Conservation (phyloP, 2,888 invertebrate genomes). For the Dryobotodes eremita region DNA sequence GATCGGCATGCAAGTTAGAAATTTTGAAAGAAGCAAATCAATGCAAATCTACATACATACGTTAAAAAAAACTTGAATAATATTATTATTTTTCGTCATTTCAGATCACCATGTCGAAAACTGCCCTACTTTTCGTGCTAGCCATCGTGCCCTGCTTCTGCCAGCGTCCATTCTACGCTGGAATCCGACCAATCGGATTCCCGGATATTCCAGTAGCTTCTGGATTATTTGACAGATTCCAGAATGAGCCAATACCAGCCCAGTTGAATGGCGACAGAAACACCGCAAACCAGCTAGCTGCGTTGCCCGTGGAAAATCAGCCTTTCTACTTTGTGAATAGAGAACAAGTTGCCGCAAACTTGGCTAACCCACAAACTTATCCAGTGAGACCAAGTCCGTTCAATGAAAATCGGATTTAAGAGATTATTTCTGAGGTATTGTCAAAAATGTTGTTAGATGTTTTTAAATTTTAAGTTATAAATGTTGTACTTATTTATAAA, state of each 20-base stretch:
- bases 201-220: constrained; percentile 27
- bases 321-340: constrained; percentile 63
- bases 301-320: constrained; percentile 65
- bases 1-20: background rate
- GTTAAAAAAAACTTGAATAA: background rate
- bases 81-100: constrained; percentile 13
- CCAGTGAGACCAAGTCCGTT: constrained; percentile 59
- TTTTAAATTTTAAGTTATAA: background rate
- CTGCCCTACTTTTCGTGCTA: constrained; percentile 44
- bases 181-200: constrained; percentile 57
- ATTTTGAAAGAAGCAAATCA: background rate
- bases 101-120: constrained; percentile 53
- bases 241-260: constrained; percentile 52
- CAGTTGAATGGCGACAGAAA: constrained; percentile 71
- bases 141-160: constrained; percentile 64
- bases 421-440: background rate
- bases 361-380: constrained; percentile 60
- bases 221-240: constrained; percentile 40
- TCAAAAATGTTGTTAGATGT: background rate
- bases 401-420: constrained; percentile 50
- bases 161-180: constrained; percentile 91
- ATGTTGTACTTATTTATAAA: constrained; percentile 25
- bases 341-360: constrained; percentile 71
- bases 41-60: too few species aligned
- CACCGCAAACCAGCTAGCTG: constrained; percentile 60